Evolutionary conservation across 2,797 vertebrate genomes (phyloP).

Genomic region (Halcyon badia): DNA sequence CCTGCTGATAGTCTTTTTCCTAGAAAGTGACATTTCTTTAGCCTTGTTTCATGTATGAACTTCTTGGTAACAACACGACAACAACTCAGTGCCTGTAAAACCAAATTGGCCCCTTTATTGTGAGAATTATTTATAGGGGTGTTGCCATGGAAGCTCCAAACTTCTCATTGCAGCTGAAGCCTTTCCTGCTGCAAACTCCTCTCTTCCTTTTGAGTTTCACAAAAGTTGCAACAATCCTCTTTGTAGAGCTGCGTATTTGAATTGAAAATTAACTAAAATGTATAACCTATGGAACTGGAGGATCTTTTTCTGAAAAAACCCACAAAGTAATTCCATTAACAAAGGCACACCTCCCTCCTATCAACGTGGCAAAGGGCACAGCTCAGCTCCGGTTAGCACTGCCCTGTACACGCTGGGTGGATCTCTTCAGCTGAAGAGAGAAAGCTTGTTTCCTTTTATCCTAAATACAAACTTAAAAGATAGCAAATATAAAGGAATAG

Average conservation of each 20-base stretch:
- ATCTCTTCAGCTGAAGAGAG: background rate
- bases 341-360: background rate
- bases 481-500: background rate
- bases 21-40: background rate
- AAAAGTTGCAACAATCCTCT: background rate
- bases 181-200: background rate
- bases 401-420: background rate
- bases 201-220: background rate
- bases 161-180: background rate
- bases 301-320: background rate
- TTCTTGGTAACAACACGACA: background rate
- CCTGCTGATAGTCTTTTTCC: slow-evolving; percentile 22
- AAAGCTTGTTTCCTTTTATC: background rate
- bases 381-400: background rate
- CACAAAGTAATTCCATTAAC: background rate
- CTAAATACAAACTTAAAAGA: background rate
- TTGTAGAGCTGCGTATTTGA: background rate
- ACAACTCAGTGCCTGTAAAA: background rate
- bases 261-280: slow-evolving; percentile 36
- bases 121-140: background rate
- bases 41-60: background rate
- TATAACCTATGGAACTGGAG: background rate
- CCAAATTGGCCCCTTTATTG: background rate
- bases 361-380: background rate
- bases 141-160: background rate